These are phyloP conservation scores for Leptocoma aspasia DNA, from an alignment of 2,113 vertebrate species.

Conservation along the genomic window DNA sequence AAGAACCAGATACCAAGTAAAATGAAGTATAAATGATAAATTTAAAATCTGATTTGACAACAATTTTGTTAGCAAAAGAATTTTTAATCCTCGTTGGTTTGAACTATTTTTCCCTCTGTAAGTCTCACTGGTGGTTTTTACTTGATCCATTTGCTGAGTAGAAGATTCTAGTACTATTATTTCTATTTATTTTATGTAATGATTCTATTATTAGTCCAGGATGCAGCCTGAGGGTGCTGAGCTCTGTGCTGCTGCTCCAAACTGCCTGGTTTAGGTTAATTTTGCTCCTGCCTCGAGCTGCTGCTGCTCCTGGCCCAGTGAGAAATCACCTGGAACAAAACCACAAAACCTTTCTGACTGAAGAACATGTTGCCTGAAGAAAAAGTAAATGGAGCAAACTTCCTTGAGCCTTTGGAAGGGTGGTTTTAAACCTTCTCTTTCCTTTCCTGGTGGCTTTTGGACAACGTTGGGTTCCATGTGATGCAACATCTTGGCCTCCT, in stretches of 20 bases:
- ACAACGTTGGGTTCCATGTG: rapidly evolving
- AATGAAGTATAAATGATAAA: background rate
- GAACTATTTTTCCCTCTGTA: rapidly evolving
- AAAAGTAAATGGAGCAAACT: background rate
- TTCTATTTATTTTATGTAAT: background rate
- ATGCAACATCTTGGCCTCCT: background rate
- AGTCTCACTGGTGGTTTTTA: background rate
- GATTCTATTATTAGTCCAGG: background rate
- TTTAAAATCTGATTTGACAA: background rate
- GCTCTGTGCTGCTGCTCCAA: background rate
- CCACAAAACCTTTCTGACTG: background rate
- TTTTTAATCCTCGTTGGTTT: background rate
- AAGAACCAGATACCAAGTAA: background rate
- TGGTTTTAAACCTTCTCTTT: background rate
- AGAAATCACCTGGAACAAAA: background rate
- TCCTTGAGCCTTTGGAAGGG: background rate
- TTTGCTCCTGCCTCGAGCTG: background rate
- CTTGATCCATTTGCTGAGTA: background rate
- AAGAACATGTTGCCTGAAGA: background rate
- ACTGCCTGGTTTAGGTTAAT: background rate
- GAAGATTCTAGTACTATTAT: background rate
- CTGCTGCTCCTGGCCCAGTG: background rate
- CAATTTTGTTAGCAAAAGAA: background rate
- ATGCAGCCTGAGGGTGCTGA: background rate
- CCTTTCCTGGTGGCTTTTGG: background rate